phyloP scores from a whole-genome alignment of 2,888 invertebrate species.

The Lasius platythorax region DNA sequence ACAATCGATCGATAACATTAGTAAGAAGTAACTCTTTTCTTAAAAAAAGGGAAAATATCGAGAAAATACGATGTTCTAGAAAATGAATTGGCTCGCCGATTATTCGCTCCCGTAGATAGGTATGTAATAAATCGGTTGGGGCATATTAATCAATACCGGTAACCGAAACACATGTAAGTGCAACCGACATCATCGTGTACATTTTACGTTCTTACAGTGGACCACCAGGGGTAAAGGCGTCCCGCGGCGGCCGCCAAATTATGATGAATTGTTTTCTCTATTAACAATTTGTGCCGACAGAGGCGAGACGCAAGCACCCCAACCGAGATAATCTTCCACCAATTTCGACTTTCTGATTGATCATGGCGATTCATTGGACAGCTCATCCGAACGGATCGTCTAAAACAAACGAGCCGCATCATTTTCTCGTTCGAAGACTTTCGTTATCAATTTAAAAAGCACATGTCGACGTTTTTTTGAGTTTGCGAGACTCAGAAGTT shows the following conservation, averaged over 20 bases:
- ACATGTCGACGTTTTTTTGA: neutral
- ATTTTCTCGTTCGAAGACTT: slow-evolving; percentile 1
- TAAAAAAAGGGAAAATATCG: neutral
- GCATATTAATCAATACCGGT: slow-evolving; percentile 23
- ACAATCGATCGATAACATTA: slow-evolving; percentile 15
- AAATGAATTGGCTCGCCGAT: neutral
- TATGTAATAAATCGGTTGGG: slow-evolving; percentile 17
- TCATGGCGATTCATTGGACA: slow-evolving; percentile 68
- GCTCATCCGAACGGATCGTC: slow-evolving; percentile 49
- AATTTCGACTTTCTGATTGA: slow-evolving; percentile 76
- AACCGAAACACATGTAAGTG: slow-evolving; percentile 34
- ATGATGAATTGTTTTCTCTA: slow-evolving; percentile 77
- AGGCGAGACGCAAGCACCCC: slow-evolving; percentile 72
- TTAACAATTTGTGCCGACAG: slow-evolving; percentile 76
- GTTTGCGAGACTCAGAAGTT: slow-evolving; percentile 28
- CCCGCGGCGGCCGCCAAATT: slow-evolving; percentile 76
- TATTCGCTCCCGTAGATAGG: neutral
- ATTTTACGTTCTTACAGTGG: slow-evolving; percentile 64
- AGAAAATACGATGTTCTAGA: neutral
- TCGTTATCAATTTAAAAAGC: slow-evolving; percentile 48
- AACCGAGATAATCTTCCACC: slow-evolving; percentile 77
- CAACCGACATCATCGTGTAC: slow-evolving; percentile 40
- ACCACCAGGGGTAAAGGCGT: slow-evolving; percentile 56
- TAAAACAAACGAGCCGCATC: slow-evolving; percentile 22
- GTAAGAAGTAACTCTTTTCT: neutral